Conservation (phyloP, 2,888 invertebrate species). For the Charanyca ferruginea region DNA sequence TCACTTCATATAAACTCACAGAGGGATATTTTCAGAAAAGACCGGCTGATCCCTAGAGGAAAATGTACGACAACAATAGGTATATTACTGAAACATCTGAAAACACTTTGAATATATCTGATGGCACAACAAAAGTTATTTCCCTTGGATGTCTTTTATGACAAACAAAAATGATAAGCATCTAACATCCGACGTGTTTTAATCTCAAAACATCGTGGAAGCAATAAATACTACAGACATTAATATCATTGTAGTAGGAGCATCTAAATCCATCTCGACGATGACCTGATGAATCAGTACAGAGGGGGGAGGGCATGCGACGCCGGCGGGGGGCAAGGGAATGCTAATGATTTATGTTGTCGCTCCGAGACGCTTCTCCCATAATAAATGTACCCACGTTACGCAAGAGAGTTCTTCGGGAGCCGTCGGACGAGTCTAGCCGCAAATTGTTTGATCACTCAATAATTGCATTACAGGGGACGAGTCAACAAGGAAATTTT, state of each 20-base stretch:
- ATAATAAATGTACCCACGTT: slow-evolving; percentile 83
- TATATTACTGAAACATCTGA: slow-evolving; percentile 24
- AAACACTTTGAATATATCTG: slow-evolving; percentile 21
- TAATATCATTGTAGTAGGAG: slow-evolving; percentile 55
- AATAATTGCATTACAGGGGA: slow-evolving; percentile 60
- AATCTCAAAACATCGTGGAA: slow-evolving; percentile 37
- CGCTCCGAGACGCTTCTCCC: slow-evolving; percentile 78
- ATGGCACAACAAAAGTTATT: slow-evolving; percentile 7
- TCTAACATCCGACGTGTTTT: slow-evolving; percentile 33
- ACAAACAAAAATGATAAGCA: slow-evolving; percentile 22
- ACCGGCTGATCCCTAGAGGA: slow-evolving; percentile 16
- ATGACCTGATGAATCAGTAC: slow-evolving; percentile 77
- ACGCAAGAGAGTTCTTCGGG: slow-evolving; percentile 68
- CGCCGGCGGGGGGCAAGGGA: slow-evolving; percentile 61
- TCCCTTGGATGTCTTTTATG: slow-evolving; percentile 29
- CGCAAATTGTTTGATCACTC: slow-evolving; percentile 65
- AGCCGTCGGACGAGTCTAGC: slow-evolving; percentile 47
- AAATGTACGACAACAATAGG: slow-evolving; percentile 2
- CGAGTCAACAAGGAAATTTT: slow-evolving; percentile 48
- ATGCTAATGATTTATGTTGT: slow-evolving; percentile 84
- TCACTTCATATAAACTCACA: too few species aligned
- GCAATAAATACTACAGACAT: slow-evolving; percentile 54
- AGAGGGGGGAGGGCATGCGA: slow-evolving; percentile 61
- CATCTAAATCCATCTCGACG: slow-evolving; percentile 67
- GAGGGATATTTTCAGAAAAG: background rate